Percentiles rank a stretch among this genome's conserved stretches.
These are phyloP conservation scores for Synaphobranchus kaupii DNA, from an alignment of 2,797 vertebrate species.

Conservation along the genomic window DNA sequence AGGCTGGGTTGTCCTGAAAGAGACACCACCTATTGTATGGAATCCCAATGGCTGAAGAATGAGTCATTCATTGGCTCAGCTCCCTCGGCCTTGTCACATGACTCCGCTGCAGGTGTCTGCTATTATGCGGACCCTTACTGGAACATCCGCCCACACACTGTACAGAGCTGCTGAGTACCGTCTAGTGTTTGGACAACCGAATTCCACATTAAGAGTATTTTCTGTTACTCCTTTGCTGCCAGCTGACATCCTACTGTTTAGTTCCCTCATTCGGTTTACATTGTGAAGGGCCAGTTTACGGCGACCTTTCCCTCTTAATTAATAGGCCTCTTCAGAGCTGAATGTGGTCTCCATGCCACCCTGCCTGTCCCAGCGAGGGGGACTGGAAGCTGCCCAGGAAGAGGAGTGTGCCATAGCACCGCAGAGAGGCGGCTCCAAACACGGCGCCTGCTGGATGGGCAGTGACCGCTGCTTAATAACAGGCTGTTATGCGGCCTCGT, in stretches of 20 bases:
- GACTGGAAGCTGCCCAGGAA: not conserved
- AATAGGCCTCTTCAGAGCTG: not conserved
- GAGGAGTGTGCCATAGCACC: not conserved
- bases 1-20: not conserved
- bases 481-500: not conserved
- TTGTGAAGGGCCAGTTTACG: not conserved
- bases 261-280: not conserved
- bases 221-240: not conserved
- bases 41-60: not conserved
- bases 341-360: not conserved
- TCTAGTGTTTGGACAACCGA: not conserved
- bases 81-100: not conserved
- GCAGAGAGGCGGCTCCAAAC: not conserved
- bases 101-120: not conserved
- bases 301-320: not conserved
- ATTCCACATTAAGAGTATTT: not conserved
- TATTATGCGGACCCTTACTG: not conserved
- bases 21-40: not conserved
- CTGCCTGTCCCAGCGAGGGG: not conserved
- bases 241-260: slow-evolving; percentile 1
- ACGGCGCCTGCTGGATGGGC: not conserved
- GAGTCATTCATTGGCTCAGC: not conserved
- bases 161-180: not conserved
- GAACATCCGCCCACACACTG: not conserved
- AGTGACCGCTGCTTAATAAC: not conserved